phyloP scores from a whole-genome alignment of 2,113 vertebrate species.

The Naja naja region DNA sequence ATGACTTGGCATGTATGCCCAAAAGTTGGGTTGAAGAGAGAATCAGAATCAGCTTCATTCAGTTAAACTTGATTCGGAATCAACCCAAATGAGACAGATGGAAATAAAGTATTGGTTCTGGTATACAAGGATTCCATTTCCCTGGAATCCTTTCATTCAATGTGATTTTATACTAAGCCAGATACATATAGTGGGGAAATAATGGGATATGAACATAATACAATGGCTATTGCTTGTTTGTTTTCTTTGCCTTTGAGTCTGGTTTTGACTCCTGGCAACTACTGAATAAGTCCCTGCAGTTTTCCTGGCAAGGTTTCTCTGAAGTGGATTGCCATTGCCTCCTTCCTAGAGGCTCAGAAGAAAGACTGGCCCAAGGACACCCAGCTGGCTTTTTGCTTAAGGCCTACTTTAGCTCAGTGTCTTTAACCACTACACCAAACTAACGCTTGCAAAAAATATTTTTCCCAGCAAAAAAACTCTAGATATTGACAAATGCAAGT shows the following conservation, averaged over 20 bases:
- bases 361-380: not conserved
- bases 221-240: not conserved
- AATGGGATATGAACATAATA: not conserved
- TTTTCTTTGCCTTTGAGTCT: not conserved
- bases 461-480: conserved; percentile 29
- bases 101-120: not conserved
- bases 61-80: not conserved
- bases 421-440: not conserved
- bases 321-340: not conserved
- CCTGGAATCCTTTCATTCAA: not conserved
- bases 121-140: not conserved
- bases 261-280: not conserved
- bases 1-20: not conserved
- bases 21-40: not conserved
- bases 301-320: not conserved
- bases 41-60: not conserved
- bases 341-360: not conserved
- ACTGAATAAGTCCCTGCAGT: not conserved
- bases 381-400: not conserved
- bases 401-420: not conserved
- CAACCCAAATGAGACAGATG: not conserved
- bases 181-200: not conserved
- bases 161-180: not conserved
- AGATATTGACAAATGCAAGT: conserved; percentile 16
- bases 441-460: conserved; percentile 2